Percentiles rank a stretch among this genome's conserved stretches.
Conservation (phyloP, 2,888 invertebrate genomes). For the Bembecia ichneumoniformis region DNA sequence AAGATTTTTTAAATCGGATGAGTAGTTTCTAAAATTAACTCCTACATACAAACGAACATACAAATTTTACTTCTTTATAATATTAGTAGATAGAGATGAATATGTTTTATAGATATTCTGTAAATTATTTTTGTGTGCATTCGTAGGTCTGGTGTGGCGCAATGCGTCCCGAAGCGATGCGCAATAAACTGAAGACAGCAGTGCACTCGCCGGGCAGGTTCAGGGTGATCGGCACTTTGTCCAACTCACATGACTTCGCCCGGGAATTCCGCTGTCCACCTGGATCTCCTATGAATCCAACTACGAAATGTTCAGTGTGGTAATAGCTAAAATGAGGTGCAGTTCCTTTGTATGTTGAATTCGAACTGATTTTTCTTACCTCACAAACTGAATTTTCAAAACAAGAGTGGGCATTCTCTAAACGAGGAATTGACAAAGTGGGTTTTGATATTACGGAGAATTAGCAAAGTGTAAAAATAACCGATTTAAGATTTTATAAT, state of each 20-base stretch:
- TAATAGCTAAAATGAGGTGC: slow-evolving; percentile 25
- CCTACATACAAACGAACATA: no score
- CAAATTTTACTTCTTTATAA: no score
- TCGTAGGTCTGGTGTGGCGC: slow-evolving; percentile 83
- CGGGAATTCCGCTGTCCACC: slow-evolving; percentile 78
- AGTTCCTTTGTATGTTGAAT: no score
- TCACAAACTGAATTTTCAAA: no score
- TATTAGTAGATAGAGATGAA: neutral
- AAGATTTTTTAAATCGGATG: no score
- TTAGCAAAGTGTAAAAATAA: no score
- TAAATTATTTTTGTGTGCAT: neutral
- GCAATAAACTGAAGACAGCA: slow-evolving; percentile 85
- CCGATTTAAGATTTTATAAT: no score
- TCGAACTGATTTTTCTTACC: no score
- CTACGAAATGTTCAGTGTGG: slow-evolving; percentile 84
- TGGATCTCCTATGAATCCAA: slow-evolving; percentile 86
- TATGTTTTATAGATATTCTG: neutral
- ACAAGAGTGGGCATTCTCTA: no score
- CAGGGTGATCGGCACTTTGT: slow-evolving; percentile 83
- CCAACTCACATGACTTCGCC: slow-evolving; percentile 84
- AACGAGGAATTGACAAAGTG: no score
- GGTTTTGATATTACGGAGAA: no score
- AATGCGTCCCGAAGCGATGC: slow-evolving; percentile 84
- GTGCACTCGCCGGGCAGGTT: slow-evolving; percentile 88
- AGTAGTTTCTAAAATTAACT: no score